phyloP scores from a whole-genome alignment of 1,140 invertebrate genomes.

The Drosophila teissieri region DNA sequence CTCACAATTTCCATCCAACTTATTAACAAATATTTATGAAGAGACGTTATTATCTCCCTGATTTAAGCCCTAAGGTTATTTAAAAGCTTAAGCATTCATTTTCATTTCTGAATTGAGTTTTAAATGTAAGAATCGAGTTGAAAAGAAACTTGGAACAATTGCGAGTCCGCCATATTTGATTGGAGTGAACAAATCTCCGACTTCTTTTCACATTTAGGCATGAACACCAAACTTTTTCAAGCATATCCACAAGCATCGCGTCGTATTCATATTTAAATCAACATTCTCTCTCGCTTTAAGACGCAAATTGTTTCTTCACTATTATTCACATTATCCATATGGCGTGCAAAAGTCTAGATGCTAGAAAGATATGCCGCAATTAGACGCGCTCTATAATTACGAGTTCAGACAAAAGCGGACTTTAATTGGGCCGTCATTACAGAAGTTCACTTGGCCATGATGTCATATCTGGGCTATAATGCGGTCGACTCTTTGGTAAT shows the following conservation, averaged over 20 bases:
- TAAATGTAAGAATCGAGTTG: neutral
- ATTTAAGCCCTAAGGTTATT: neutral
- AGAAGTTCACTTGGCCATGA: conserved; percentile 39
- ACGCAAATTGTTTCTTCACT: neutral
- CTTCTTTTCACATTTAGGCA: neutral
- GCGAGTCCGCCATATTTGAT: neutral
- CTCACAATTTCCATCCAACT: too few species aligned
- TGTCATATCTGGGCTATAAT: conserved; percentile 20
- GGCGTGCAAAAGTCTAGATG: conserved; percentile 8
- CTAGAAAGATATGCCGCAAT: conserved; percentile 30
- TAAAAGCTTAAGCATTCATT: neutral
- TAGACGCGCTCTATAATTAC: conserved; percentile 54
- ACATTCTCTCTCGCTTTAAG: neutral
- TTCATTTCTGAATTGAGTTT: neutral
- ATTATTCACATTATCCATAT: neutral
- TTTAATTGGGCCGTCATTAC: conserved; percentile 41
- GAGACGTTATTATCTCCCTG: neutral
- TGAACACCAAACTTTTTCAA: neutral
- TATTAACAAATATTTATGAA: neutral
- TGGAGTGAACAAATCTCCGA: neutral
- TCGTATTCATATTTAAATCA: neutral
- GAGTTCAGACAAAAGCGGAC: conserved; percentile 21
- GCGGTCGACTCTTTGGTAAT: conserved; percentile 1
- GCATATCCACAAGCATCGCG: neutral
- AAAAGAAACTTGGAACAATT: neutral